These are phyloP conservation scores for Acanthisitta chloris DNA, from an alignment of 2,113 vertebrate genomes.

Conservation along the genomic window DNA sequence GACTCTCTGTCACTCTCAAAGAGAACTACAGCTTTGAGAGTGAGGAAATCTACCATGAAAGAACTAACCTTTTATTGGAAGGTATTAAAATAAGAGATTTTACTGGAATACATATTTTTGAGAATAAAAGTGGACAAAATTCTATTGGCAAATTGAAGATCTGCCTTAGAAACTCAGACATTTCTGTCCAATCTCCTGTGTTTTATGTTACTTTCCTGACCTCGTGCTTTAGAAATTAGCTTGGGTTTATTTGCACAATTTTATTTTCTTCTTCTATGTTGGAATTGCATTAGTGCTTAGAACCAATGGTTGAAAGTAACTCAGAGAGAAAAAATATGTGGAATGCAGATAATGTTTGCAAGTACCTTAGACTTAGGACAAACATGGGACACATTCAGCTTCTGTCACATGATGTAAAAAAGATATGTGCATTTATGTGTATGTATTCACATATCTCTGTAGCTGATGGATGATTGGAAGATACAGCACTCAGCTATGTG, in stretches of 20 bases:
- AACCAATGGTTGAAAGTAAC: not conserved
- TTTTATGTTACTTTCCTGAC: not conserved
- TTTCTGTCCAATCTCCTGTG: not conserved
- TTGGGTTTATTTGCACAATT: not conserved
- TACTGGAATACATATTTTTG: not conserved
- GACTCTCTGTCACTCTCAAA: not conserved
- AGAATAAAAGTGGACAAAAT: not conserved
- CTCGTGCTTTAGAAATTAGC: not conserved
- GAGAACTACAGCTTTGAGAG: not conserved
- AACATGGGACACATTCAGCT: not conserved
- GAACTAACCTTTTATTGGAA: not conserved
- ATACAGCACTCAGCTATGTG: not conserved
- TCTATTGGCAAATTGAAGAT: not conserved
- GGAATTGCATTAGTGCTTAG: not conserved
- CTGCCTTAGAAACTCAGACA: not conserved
- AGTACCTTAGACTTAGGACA: not conserved
- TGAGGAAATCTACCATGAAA: not conserved
- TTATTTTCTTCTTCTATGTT: not conserved
- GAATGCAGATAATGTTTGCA: not conserved
- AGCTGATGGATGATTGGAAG: not conserved
- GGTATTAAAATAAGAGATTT: not conserved
- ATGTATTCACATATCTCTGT: not conserved
- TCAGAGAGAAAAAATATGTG: not conserved
- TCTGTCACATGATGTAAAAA: not conserved
- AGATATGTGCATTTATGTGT: not conserved